These are phyloP conservation scores for Callosobruchus maculatus DNA, from an alignment of 2,888 invertebrate species.

Conservation along the genomic window DNA sequence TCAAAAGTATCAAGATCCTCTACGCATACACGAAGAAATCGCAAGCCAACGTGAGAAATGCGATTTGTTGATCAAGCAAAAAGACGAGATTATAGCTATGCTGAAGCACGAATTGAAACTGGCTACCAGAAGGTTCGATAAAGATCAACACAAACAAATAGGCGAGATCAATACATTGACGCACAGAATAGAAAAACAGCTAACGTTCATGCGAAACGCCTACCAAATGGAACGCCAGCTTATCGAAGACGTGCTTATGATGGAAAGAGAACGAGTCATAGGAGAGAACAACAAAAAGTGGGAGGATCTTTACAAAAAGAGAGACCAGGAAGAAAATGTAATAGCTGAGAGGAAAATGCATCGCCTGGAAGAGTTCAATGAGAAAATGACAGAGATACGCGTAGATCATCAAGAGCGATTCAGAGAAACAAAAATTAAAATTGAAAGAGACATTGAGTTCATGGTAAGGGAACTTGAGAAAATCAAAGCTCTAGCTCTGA, in stretches of 20 bases:
- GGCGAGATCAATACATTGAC: constrained; percentile 79
- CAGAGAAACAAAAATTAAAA: constrained; percentile 64
- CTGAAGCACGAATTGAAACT: constrained; percentile 67
- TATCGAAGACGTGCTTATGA: constrained; percentile 67
- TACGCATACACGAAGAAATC: constrained; percentile 69
- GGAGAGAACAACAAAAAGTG: constrained; percentile 64
- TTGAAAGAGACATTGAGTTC: constrained; percentile 68
- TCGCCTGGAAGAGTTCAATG: constrained; percentile 55
- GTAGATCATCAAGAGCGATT: constrained; percentile 70
- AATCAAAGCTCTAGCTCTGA: constrained; percentile 73
- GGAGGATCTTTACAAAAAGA: constrained; percentile 65
- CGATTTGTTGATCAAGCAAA: constrained; percentile 64
- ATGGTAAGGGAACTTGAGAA: constrained; percentile 76
- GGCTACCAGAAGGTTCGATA: constrained; percentile 59
- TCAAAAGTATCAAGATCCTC: constrained; percentile 65
- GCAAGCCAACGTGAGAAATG: constrained; percentile 64
- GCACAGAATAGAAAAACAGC: constrained; percentile 80
- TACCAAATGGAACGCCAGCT: constrained; percentile 70
- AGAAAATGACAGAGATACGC: constrained; percentile 59
- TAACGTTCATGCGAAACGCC: constrained; percentile 67
- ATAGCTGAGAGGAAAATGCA: constrained; percentile 61
- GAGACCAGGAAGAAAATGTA: constrained; percentile 60
- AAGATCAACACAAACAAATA: constrained; percentile 66
- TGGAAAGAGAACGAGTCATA: constrained; percentile 61
- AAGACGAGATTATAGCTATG: constrained; percentile 65